Evolutionary conservation across 2,888 invertebrate species (phyloP).

Genomic region (Scaptomyza reducta): DNA sequence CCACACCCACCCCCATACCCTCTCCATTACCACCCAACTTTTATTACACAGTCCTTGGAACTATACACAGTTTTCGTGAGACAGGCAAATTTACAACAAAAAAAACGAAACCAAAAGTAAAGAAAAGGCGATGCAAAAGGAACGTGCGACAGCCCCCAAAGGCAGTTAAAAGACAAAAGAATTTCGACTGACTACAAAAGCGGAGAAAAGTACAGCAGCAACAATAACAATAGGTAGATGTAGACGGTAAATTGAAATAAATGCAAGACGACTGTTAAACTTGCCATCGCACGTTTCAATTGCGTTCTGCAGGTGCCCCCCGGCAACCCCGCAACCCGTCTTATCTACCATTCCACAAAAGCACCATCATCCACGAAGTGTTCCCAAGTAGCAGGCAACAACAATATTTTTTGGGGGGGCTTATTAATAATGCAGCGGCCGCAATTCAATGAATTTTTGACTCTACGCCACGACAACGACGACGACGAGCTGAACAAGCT

Average conservation of each 20-base stretch:
- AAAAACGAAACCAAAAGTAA: background rate
- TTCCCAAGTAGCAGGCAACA: slow-evolving; percentile 60
- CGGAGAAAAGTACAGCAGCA: slow-evolving; percentile 28
- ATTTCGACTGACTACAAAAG: slow-evolving; percentile 56
- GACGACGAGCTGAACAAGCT: slow-evolving; percentile 22
- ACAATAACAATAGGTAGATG: slow-evolving; percentile 12
- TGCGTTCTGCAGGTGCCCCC: slow-evolving; percentile 54
- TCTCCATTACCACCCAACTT: slow-evolving; percentile 3
- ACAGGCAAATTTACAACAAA: slow-evolving; percentile 58
- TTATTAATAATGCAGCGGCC: slow-evolving; percentile 79
- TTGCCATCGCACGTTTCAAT: slow-evolving; percentile 79
- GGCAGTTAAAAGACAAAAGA: slow-evolving; percentile 76
- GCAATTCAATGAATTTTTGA: slow-evolving; percentile 81
- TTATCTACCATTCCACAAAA: slow-evolving; percentile 2
- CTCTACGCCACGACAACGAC: slow-evolving; percentile 50
- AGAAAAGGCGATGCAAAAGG: slow-evolving; percentile 21
- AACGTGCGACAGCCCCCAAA: slow-evolving; percentile 62
- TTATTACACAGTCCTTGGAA: slow-evolving; percentile 20
- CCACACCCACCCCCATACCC: background rate
- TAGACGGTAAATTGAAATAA: slow-evolving; percentile 76
- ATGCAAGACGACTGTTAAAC: slow-evolving; percentile 77
- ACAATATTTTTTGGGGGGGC: slow-evolving; percentile 59
- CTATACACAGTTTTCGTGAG: slow-evolving; percentile 48
- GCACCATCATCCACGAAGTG: slow-evolving; percentile 54
- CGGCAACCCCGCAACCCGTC: background rate